These are phyloP conservation scores for Bubo blakistoni DNA, from an alignment of 2,113 vertebrate species.

Conservation along the genomic window DNA sequence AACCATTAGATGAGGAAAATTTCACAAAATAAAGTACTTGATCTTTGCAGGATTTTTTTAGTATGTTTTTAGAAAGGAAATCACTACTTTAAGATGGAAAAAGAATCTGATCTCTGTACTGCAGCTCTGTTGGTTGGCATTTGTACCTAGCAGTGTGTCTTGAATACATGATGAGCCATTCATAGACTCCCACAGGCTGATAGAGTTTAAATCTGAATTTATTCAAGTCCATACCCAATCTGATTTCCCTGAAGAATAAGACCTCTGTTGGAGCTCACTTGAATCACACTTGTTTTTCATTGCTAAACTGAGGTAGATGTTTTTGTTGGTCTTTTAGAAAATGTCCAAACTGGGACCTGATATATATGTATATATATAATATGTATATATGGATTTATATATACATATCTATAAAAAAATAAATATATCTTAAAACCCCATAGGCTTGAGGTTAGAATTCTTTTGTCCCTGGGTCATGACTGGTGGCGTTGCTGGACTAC, in stretches of 20 bases:
- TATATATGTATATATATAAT: too few relatives aligned
- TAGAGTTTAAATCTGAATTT: constrained; percentile 69
- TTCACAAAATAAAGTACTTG: not conserved
- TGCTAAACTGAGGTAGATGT: constrained; percentile 72
- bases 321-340: constrained; percentile 77
- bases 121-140: constrained; percentile 51
- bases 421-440: not conserved
- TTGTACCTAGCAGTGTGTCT: constrained; percentile 70
- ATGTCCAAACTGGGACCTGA: not conserved
- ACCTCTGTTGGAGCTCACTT: constrained; percentile 81
- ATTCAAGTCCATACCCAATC: constrained; percentile 76
- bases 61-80: not conserved
- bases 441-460: not conserved
- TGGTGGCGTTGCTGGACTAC: not conserved
- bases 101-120: not conserved
- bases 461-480: not conserved
- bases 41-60: not conserved
- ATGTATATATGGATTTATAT: not conserved
- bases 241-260: constrained; percentile 83
- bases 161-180: constrained; percentile 77
- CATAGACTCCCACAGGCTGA: constrained; percentile 77
- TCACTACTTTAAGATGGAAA: not conserved
- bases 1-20: not conserved
- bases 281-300: constrained; percentile 81
- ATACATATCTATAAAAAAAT: not conserved